A percentile compares a stretch with the other conserved stretches of the same genome.
These are phyloP conservation scores for Idaea straminata DNA, from an alignment of 2,888 invertebrate species.

Conservation along the genomic window DNA sequence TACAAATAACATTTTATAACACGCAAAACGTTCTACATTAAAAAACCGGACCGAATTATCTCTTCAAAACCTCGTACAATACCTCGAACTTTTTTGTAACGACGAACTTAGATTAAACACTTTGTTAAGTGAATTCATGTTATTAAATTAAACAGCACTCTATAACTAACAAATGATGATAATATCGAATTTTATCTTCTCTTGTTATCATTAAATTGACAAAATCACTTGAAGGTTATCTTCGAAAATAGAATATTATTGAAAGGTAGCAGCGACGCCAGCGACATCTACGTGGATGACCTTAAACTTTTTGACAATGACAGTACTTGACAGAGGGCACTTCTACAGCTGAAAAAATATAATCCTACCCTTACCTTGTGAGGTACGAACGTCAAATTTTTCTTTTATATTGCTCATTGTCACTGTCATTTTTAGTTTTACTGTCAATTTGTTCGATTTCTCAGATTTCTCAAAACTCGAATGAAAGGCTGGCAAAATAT, in stretches of 20 bases:
- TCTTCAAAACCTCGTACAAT: constrained; percentile 32
- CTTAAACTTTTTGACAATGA: constrained; percentile 27
- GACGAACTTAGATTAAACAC: constrained; percentile 53
- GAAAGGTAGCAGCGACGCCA: constrained; percentile 49
- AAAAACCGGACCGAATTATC: constrained; percentile 36
- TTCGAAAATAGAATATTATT: constrained; percentile 61
- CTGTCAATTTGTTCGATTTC: constrained; percentile 5
- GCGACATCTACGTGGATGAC: constrained; percentile 59
- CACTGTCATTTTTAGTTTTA: neutral
- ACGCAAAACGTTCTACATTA: constrained; percentile 42
- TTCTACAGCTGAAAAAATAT: too few relatives aligned
- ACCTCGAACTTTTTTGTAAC: constrained; percentile 67
- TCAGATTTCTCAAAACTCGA: constrained; percentile 5
- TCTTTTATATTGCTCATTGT: neutral
- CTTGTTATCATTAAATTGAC: constrained; percentile 73
- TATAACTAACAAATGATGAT: constrained; percentile 22
- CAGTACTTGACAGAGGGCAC: neutral
- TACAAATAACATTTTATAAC: constrained; percentile 53
- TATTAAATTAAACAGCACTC: constrained; percentile 33
- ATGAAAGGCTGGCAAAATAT: neutral
- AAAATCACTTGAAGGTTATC: constrained; percentile 79
- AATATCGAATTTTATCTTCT: constrained; percentile 39
- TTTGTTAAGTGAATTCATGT: constrained; percentile 69
- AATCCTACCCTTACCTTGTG: too few relatives aligned
- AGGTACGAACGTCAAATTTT: too few relatives aligned